These are phyloP conservation scores for Rotaria macrura DNA, from an alignment of 2,888 invertebrate genomes.

Conservation along the genomic window DNA sequence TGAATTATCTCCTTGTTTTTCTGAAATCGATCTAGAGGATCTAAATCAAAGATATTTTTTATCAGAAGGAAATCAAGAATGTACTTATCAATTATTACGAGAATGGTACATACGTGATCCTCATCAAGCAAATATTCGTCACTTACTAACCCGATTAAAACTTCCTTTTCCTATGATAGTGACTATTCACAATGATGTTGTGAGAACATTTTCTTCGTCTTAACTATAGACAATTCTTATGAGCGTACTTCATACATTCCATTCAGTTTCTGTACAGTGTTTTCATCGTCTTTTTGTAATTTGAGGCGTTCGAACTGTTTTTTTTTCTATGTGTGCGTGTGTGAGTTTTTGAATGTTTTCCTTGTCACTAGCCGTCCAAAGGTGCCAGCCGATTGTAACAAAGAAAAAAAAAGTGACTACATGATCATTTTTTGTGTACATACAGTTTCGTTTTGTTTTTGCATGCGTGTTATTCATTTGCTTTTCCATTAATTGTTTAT, in stretches of 20 bases:
- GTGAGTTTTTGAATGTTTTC: background rate
- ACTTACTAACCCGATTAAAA: background rate
- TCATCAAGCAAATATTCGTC: background rate
- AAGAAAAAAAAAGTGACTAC: background rate
- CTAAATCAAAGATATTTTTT: background rate
- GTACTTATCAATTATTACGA: background rate
- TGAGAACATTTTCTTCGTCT: background rate
- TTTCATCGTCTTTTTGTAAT: background rate
- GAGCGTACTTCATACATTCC: background rate
- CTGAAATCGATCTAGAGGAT: background rate
- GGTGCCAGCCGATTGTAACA: conserved; percentile 15
- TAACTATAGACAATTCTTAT: background rate
- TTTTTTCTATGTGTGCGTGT: background rate
- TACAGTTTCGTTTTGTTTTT: background rate
- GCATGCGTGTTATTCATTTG: background rate
- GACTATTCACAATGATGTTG: background rate
- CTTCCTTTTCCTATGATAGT: background rate
- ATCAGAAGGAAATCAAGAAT: background rate
- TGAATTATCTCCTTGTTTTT: background rate
- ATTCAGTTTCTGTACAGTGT: background rate
- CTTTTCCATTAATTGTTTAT: background rate
- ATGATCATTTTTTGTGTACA: background rate
- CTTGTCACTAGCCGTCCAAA: conserved; percentile 12
- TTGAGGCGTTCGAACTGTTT: background rate
- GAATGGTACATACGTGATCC: background rate